Conservation (phyloP, 2,888 invertebrate species). For the Chrysotoxum bicinctum region DNA sequence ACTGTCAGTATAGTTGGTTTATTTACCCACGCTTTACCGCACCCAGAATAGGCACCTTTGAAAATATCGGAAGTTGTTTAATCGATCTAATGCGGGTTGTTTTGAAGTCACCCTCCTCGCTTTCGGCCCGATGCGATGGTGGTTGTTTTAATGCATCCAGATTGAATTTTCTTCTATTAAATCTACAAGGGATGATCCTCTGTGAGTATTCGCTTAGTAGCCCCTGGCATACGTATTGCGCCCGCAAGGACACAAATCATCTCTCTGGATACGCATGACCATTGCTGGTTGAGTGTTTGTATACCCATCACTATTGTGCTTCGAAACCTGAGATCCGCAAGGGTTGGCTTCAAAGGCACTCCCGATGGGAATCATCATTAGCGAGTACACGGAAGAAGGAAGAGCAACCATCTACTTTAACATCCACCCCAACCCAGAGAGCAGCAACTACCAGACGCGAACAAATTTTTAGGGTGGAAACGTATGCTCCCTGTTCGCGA, state of each 20-base stretch:
- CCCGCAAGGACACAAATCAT: slow-evolving; percentile 64
- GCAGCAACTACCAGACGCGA: neutral
- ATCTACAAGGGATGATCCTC: slow-evolving; percentile 48
- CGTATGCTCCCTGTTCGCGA: slow-evolving; percentile 65
- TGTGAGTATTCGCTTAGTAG: slow-evolving; percentile 1
- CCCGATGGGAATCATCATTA: slow-evolving; percentile 71
- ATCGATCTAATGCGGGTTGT: slow-evolving; percentile 56
- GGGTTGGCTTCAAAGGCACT: slow-evolving; percentile 33
- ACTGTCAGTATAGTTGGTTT: slow-evolving; percentile 35
- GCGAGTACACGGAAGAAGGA: slow-evolving; percentile 65
- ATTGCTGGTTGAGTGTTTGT: slow-evolving; percentile 18
- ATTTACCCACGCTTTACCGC: slow-evolving; percentile 65
- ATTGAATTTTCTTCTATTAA: slow-evolving; percentile 48
- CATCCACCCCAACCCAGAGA: slow-evolving; percentile 50
- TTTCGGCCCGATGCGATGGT: neutral
- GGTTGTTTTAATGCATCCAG: slow-evolving; percentile 60
- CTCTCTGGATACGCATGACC: slow-evolving; percentile 65
- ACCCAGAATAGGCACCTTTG: slow-evolving; percentile 38
- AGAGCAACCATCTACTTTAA: slow-evolving; percentile 28
- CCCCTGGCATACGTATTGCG: slow-evolving; percentile 8
- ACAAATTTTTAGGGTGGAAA: slow-evolving; percentile 45
- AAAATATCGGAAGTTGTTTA: slow-evolving; percentile 42
- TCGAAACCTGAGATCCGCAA: slow-evolving; percentile 60
- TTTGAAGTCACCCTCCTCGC: slow-evolving; percentile 55
- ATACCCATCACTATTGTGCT: neutral